Percentiles rank a stretch among this genome's conserved stretches.
phyloP scores from a whole-genome alignment of 2,888 invertebrate species.

The Hypercompe scribonia region DNA sequence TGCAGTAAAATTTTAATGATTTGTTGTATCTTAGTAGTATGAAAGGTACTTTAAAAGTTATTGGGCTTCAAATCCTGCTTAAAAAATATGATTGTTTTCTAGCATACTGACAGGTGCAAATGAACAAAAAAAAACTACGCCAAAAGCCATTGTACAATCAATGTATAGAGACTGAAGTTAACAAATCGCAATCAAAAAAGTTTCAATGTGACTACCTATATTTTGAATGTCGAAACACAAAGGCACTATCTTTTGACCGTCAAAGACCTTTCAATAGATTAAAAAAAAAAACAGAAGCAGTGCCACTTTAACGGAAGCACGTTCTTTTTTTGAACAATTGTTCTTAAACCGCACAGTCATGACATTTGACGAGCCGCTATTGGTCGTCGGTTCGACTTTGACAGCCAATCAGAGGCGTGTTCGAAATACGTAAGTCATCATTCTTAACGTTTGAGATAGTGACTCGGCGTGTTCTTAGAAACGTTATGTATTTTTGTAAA shows the following conservation, averaged over 20 bases:
- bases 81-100: neutral
- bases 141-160: neutral
- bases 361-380: conserved; percentile 83
- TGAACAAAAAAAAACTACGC: neutral
- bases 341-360: conserved; percentile 80
- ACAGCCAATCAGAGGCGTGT: conserved; percentile 83
- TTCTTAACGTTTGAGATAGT: conserved; percentile 81
- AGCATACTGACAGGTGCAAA: neutral
- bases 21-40: too few relatives aligned
- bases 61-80: too few relatives aligned
- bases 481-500: conserved; percentile 55
- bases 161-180: conserved; percentile 10
- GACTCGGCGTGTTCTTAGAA: conserved; percentile 65
- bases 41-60: too few relatives aligned
- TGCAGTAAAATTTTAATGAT: too few relatives aligned
- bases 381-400: conserved; percentile 79
- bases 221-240: conserved; percentile 35
- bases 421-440: conserved; percentile 82
- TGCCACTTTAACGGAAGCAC: conserved; percentile 84
- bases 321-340: conserved; percentile 76
- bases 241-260: conserved; percentile 52
- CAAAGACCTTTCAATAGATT: conserved; percentile 60
- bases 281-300: conserved; percentile 70
- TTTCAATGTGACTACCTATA: conserved; percentile 15
- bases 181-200: conserved; percentile 10